Base-by-base conservation (phyloP, 23 tunicate genomes). In the Clavelina lepadiformis region DNA sequence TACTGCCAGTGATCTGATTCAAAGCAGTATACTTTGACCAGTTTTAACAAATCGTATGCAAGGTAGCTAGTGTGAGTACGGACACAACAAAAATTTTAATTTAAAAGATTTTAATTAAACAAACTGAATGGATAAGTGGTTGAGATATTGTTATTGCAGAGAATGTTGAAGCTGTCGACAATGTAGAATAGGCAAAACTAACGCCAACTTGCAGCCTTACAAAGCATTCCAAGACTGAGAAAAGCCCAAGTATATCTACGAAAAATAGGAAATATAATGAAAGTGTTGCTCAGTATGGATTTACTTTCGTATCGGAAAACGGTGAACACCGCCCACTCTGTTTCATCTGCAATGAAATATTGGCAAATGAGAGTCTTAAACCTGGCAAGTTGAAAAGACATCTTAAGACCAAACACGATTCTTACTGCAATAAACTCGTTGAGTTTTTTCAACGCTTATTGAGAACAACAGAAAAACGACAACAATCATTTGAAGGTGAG, bases 341-440 rank as follows among this genome's bases (percentile, higher is more conserved):
- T 53, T 53, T 53, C 26, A 13, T 53, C 26, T 53, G 59, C 59
- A 53, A 53, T 53, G 59, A 53, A 53, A 53, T 53, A n/a, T 53
- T n/a, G 59, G 20, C 23, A 8, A 53, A 53, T 53, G 5, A 53
- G 59, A 8, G 21, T 27, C 59, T 53, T 53, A 53, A 75, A 34
- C 81, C 72, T 75, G 52, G 35, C 31, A 63, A 75, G 62, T 52
- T 63, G 81, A 75, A 75, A 75, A 28, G 81, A 75, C 81, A 75
- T 75, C 80, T 74, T 74, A 46, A 63, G 72, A 51, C 67, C 5
- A 27, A 75, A 51, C 81, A 75, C 35, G 81, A 65, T 51, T 50
- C 72, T 75, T 51, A 63, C 64, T 32, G 44, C 63, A 75, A 63
- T n/a, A 47, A 75, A 52, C 81, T 63, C 1, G 81, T 31, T 8